Evolutionary conservation across 2,888 invertebrate species (phyloP), one percentile per base, ranked within the genome.

Genomic region (Prenolepis imparis): DNA sequence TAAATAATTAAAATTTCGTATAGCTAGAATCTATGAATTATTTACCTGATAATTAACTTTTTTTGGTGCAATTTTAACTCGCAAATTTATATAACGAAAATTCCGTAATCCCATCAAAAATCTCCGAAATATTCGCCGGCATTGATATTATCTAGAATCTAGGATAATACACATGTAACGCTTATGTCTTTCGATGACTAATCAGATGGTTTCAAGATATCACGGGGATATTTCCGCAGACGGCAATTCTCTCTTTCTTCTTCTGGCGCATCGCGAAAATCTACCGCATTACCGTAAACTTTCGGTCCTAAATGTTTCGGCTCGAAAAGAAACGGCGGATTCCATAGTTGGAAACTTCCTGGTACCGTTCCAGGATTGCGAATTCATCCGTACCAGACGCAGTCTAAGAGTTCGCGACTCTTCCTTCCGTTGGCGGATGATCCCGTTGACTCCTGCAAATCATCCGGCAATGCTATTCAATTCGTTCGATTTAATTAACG

Each of bases 371-470:
- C 90, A 90, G 89, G 88, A 87, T 89, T 88, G 84, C 66, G 88
- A 85, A 83, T 70, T 84, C 75, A 82, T 84, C 77, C 80, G 82
- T 87, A 84, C 90, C 86, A 90, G 90, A 86, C 83, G 83, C 86
- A 87, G 85, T 85, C 85, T 85, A 86, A 81, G 89, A 90, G 89
- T 90, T 90, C 87, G 88, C 90, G 89, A 90, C 88, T 87, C 82
- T 86, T 86, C 57, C 59, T 48, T 59, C 85, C 80, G 44, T 77
- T 73, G 63, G 84, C 67, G 68, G 87, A 82, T 81, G 90, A 87
- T 86, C 87, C 73, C 67, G 59, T 78, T 74, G 87, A 83, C 84
- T 87, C 66, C 77, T 77, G 81, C 66, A 81, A 82, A 84, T 88
- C 87, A 72, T 72, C 59, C 44, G 12, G 24, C 36, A 24, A 61